Base-by-base conservation (phyloP, 2,888 invertebrate species). In the Tillus elongatus region DNA sequence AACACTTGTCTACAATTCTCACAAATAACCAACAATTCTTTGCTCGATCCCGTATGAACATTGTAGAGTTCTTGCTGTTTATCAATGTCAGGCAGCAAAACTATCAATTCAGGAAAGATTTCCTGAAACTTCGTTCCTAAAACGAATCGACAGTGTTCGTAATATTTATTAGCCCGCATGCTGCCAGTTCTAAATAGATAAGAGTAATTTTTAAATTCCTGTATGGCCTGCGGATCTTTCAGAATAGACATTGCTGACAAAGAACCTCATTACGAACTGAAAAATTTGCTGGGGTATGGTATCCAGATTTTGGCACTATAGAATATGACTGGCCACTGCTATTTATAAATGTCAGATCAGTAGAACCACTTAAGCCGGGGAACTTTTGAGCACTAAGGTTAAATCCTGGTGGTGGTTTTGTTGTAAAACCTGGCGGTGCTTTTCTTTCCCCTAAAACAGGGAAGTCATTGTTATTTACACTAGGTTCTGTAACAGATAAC, bases 41-140 rank as follows among this genome's bases (percentile, higher is more conserved):
- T 42, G 43, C 52, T 28, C 54, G 64, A 36, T 52, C 44, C 43
- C 53, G 57, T 65, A 45, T 75, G 68, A 14, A 72, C 67, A 32
- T 67, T 58, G 51, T 68, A 77, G 2, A 79, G 59, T 45, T 75
- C 89, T 65, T 88, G 87, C 61, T 95, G 93, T 64, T 89, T 90
- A 9, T 67, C 70, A 15, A 95, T 87, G 56, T 93, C 90, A 0
- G 93, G 93, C 50, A 95, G 64, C 36, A 95, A 69, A 2, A 81
- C 83, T 33, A 95, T 68, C 33, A 95, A 68, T 60, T 95, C 93
- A 0, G 87, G 79, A 53, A 93, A 88, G 36, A 91, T 70, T 0
- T 62, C 65, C 14, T 75, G 73, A 50, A 91, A 82, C 40, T 72
- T 71, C 9, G 66, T 56, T 0, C 78, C 77, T 60, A 90, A 70